phyloP scores from a whole-genome alignment of 2,113 vertebrate species.

The Microtus pennsylvanicus region DNA sequence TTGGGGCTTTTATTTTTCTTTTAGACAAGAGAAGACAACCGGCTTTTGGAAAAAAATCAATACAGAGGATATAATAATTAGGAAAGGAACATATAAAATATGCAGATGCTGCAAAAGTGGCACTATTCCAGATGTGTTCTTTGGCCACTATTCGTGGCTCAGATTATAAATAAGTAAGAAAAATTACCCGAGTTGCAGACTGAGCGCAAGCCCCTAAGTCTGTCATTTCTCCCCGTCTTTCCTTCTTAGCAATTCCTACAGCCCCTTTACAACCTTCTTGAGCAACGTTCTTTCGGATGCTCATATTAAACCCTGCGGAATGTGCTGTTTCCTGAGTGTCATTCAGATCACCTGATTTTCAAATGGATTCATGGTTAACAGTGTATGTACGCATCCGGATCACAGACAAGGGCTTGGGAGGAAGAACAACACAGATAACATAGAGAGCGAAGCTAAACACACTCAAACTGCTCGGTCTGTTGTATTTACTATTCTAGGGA shows the following conservation, averaged over 20 bases:
- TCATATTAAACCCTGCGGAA: not conserved
- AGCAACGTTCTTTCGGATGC: not conserved
- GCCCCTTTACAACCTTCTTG: not conserved
- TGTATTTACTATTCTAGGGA: not conserved
- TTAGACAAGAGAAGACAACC: not conserved
- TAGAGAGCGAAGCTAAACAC: not conserved
- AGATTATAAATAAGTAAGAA: slow-evolving; percentile 24
- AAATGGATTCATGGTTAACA: not conserved
- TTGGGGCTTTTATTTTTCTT: not conserved
- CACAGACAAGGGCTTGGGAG: not conserved
- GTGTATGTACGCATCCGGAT: not conserved
- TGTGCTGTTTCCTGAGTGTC: not conserved
- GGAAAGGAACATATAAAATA: not conserved
- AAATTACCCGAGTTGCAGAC: not conserved
- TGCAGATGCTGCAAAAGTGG: not conserved
- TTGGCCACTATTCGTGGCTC: not conserved
- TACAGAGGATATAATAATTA: not conserved
- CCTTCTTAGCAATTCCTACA: not conserved
- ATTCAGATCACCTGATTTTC: not conserved
- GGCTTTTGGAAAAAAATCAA: slow-evolving; percentile 43
- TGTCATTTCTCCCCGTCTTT: not conserved
- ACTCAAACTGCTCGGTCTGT: not conserved
- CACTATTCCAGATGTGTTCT: not conserved
- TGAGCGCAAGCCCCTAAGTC: not conserved
- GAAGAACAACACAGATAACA: not conserved